Base-by-base conservation (phyloP, 2,113 vertebrate genomes). In the Tachysurus fulvidraco region DNA sequence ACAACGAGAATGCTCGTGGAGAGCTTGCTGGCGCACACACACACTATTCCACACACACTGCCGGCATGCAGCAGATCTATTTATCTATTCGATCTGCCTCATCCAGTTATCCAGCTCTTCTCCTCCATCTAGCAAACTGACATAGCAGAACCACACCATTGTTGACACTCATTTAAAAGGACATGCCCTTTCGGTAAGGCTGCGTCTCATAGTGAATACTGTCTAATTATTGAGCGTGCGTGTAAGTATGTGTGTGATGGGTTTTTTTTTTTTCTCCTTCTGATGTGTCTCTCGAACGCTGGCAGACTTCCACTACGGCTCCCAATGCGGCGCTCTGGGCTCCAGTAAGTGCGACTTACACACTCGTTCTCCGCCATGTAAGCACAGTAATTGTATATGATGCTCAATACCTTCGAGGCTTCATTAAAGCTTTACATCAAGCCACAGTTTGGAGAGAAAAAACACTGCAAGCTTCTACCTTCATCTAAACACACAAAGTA, bases 341-440 rank as follows among this genome's bases (percentile, higher is more conserved):
- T 83, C 71, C 73, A 52, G 64, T 23, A 83, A 80, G 83, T 50
- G 44, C 46, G 73, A 21, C 83, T 88, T 87, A 83, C 67, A 69
- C 87, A 89, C 85, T 88, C 86, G 52, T 90, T 90, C 91, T 91
- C 86, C 52, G 87, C 87, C 83, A 83, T 85, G 87, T 86, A 91
- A 89, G 89, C 89, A 84, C 85, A 69, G 89, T 91, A 89, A 90
- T 91, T 91, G 91, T 89, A 89, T 90, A 91, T 90, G 90, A 91
- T 89, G 84, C 86, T 88, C 88, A 91, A 89, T 90, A 90, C 91
- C 91, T 90, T 74, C 57, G 91, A 90, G 91, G 91, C 88, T 93
- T 93, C 91, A 92, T 91, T 91, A 93, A 89, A 88, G 81, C 89
- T 86, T 89, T 90, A 88, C 88, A 90, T 91, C 86, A 89, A 91